Percentiles rank a stretch among this genome's conserved stretches.
Conservation (phyloP, 2,888 invertebrate species). For the Tromatobia lineatoria region DNA sequence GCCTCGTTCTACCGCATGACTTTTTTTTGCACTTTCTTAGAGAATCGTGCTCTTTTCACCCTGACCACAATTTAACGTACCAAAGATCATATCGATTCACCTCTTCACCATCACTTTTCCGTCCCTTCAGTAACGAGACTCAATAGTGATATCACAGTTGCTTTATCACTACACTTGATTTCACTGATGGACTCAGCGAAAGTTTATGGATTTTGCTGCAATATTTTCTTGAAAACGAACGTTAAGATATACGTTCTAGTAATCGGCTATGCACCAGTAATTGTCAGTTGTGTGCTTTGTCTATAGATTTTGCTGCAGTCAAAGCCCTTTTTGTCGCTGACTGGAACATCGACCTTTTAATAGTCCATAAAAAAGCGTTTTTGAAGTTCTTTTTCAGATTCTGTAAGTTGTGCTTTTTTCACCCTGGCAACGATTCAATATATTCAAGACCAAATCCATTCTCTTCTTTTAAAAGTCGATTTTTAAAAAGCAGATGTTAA, state of each 20-base stretch:
- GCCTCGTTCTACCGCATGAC: not conserved
- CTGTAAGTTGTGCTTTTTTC: not conserved
- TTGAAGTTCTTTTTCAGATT: not conserved
- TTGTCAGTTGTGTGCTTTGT: no score
- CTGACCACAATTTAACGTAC: not conserved
- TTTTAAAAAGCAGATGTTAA: no score
- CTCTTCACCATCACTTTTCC: not conserved
- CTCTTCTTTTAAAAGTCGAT: no score
- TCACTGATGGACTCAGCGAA: not conserved
- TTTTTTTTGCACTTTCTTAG: not conserved
- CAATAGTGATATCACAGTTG: not conserved
- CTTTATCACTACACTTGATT: not conserved
- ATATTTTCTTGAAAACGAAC: no score
- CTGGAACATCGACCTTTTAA: no score
- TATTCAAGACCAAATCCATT: not conserved
- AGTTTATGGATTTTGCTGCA: not conserved
- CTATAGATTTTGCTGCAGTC: no score
- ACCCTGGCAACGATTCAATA: not conserved
- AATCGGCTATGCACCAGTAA: no score
- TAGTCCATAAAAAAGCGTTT: no score
- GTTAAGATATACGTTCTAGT: no score
- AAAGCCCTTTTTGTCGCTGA: no score
- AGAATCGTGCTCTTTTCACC: not conserved
- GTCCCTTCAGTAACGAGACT: not conserved
- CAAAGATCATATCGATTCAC: conserved; percentile 21